A percentile compares a stretch with the other conserved stretches of the same genome.
These are phyloP conservation scores for Mola mola DNA, from an alignment of 2,113 vertebrate species.

Conservation along the genomic window DNA sequence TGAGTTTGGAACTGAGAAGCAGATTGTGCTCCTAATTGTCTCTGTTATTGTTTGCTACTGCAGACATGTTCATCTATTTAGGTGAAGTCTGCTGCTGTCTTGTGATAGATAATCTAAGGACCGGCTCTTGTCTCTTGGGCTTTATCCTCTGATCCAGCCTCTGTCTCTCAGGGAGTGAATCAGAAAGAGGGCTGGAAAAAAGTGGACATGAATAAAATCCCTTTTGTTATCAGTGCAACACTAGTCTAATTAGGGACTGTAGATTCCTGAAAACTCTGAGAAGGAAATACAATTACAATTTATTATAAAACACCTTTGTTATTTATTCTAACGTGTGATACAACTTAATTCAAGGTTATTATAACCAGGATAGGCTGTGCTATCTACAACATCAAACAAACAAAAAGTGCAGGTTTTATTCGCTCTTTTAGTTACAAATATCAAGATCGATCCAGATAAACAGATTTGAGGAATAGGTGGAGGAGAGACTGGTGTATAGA, in stretches of 20 bases:
- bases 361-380: too few relatives aligned
- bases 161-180: too few relatives aligned
- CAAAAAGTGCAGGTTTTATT: too few relatives aligned
- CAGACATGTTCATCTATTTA: constrained; percentile 42
- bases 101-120: constrained; percentile 26
- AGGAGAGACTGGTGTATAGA: constrained; percentile 15
- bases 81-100: constrained; percentile 10
- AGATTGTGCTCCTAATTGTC: constrained; percentile 63
- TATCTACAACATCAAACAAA: too few relatives aligned
- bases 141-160: constrained; percentile 17
- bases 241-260: too few relatives aligned
- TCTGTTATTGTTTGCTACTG: constrained; percentile 43
- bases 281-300: too few relatives aligned
- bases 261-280: too few relatives aligned
- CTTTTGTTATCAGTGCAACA: not conserved
- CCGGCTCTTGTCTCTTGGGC: constrained; percentile 4
- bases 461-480: constrained; percentile 7
- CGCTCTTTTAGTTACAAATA: constrained; percentile 7
- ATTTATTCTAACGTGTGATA: too few relatives aligned
- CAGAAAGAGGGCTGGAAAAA: constrained; percentile 12
- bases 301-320: too few relatives aligned
- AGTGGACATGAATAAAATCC: constrained; percentile 4
- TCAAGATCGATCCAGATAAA: not conserved
- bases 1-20: constrained; percentile 32
- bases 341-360: too few relatives aligned